Conservation (phyloP, 2,888 invertebrate genomes). For the Emmelina monodactyla region DNA sequence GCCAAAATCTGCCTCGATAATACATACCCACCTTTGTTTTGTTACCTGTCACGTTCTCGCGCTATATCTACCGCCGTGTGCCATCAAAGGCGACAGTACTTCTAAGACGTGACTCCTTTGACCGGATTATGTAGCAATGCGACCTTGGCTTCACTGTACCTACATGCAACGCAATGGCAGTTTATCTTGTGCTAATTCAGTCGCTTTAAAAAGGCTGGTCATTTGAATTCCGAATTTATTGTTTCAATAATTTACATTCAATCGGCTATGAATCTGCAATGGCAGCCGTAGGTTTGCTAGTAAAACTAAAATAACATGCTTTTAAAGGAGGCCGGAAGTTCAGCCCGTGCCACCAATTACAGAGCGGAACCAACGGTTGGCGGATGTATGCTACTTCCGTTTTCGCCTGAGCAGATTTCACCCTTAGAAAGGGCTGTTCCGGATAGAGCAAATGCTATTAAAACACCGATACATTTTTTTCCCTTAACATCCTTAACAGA, state of each 20-base stretch:
- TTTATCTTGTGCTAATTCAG: no score
- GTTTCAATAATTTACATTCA: no score
- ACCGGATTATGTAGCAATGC: slow-evolving; percentile 32
- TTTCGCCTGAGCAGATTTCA: slow-evolving; percentile 45
- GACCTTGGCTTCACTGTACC: slow-evolving; percentile 42
- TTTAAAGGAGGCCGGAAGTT: slow-evolving; percentile 32
- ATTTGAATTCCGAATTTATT: no score
- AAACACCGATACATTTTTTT: no score
- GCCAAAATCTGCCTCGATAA: slow-evolving; percentile 25
- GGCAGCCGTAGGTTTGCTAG: no score
- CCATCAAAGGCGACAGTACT: slow-evolving; percentile 17
- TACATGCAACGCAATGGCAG: no score
- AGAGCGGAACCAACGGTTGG: slow-evolving; percentile 33
- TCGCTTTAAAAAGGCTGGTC: no score
- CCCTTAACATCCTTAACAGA: no score
- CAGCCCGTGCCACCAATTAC: slow-evolving; percentile 57
- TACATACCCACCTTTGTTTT: slow-evolving; percentile 19
- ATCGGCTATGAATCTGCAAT: no score
- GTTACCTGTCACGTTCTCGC: slow-evolving; percentile 21
- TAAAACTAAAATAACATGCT: no score
- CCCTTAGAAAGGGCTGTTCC: slow-evolving; percentile 52
- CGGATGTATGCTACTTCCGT: slow-evolving; percentile 60
- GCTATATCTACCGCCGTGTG: slow-evolving; percentile 15
- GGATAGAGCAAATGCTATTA: slow-evolving; percentile 55
- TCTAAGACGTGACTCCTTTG: slow-evolving; percentile 33